A percentile compares a stretch with the other conserved stretches of the same genome.
Evolutionary conservation across 2,113 vertebrate genomes (phyloP).

Genomic region (Dipodomys ordii): DNA sequence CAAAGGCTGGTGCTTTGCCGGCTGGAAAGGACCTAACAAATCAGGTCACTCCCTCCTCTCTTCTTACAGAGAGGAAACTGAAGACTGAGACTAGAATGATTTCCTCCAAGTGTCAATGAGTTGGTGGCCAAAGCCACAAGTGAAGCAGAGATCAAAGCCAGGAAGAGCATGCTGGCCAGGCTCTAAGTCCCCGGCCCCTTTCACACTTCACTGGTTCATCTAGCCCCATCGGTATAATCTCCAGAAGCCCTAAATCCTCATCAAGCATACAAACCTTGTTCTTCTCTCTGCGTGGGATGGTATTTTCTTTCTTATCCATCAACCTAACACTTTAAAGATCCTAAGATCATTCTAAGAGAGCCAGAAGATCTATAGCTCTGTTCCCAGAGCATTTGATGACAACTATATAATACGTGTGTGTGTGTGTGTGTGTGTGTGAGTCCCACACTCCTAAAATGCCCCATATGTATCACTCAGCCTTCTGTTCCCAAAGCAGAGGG

Average conservation of each 20-base stretch:
- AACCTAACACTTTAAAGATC: not conserved
- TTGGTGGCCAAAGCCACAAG: not conserved
- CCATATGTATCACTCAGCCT: not conserved
- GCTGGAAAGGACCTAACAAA: conserved; percentile 57
- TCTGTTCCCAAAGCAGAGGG: not conserved
- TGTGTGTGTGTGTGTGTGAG: not conserved
- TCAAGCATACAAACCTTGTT: not conserved
- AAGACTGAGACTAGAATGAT: conserved; percentile 6
- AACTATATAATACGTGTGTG: too few relatives aligned
- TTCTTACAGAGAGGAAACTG: conserved; percentile 46
- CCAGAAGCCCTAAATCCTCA: not conserved
- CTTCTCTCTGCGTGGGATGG: not conserved
- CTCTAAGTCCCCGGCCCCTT: not conserved
- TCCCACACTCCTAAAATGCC: not conserved
- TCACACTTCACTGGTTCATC: not conserved
- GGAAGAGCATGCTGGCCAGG: not conserved
- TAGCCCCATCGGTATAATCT: not conserved
- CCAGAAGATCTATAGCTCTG: not conserved
- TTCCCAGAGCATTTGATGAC: not conserved
- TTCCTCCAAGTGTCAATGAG: conserved; percentile 41
- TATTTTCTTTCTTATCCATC: not conserved
- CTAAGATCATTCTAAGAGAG: not conserved
- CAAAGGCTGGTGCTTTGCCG: conserved; percentile 53
- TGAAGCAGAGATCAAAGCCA: not conserved
- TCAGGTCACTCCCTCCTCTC: conserved; percentile 50